Evolutionary conservation across 2,888 invertebrate genomes (phyloP).

Genomic region (Cenopis cana): DNA sequence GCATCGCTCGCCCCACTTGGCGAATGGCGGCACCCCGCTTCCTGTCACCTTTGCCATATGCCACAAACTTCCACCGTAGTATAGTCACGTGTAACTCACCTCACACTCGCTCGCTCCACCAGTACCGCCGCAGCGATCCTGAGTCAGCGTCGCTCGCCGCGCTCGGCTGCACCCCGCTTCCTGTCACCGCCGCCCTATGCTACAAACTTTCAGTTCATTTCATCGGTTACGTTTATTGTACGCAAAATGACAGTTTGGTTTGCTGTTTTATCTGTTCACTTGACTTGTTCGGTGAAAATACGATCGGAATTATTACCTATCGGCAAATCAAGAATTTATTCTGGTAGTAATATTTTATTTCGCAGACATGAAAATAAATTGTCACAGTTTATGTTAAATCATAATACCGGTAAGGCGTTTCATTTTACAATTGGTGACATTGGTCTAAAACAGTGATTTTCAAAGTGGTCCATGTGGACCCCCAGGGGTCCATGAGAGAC

Average conservation of each 20-base stretch:
- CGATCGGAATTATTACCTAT: slow-evolving; percentile 24
- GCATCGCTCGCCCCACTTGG: no score
- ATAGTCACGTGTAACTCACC: neutral
- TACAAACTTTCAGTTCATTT: slow-evolving; percentile 81
- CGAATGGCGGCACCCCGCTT: slow-evolving; percentile 45
- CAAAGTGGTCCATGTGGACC: no score
- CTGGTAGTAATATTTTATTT: neutral
- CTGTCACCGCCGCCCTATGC: slow-evolving; percentile 76
- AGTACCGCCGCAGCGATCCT: slow-evolving; percentile 62
- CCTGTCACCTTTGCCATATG: neutral
- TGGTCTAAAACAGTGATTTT: no score
- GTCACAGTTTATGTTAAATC: neutral
- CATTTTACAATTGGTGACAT: no score
- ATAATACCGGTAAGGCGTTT: no score
- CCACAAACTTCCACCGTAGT: neutral
- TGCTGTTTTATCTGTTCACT: slow-evolving; percentile 35
- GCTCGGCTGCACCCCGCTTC: slow-evolving; percentile 78
- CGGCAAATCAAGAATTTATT: slow-evolving; percentile 12
- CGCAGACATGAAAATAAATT: neutral
- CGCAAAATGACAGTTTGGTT: slow-evolving; percentile 63
- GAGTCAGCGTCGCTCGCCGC: slow-evolving; percentile 74
- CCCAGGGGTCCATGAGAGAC: no score
- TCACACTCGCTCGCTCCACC: slow-evolving; percentile 55
- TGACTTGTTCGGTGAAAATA: slow-evolving; percentile 28
- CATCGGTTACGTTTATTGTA: slow-evolving; percentile 66